Base-by-base conservation (phyloP, 37 sponge, comb jelly and placozoan genomes). In the Dysidea cf. avara region DNA sequence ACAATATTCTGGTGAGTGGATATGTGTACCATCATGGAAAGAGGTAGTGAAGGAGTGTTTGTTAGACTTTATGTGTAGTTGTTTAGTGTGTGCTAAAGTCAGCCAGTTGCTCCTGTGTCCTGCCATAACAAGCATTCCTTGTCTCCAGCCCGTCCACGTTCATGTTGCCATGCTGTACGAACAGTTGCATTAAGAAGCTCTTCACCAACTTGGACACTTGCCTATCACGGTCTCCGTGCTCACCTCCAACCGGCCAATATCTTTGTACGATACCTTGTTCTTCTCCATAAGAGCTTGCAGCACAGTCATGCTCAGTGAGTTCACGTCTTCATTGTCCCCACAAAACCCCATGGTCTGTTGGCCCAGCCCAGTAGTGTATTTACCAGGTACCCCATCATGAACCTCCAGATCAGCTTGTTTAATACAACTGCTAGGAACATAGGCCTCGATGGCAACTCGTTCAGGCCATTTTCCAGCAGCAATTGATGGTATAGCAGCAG, bases 291-390 rank as follows among this genome's bases (percentile, higher is more conserved):
- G 83, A 20, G 62, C 64, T 30, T 86, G 87, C 50, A 98, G 88
- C 29, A 83, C 99, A 3, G 96, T 98, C 85, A 98, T 71, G 39
- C 82, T 72, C 34, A 98, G 80, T 0, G 96, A 95, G 61, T 95
- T 53, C 38, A 98, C 86, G 70, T 98, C 99, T 69, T 98, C 99
- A 11, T 49, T 55, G 62, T 98, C 99, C 3, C 80, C 64, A 50
- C 99, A 98, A 81, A 98, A 98, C 7, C 99, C 99, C 99, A 98
- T 98, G 29, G 89, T 86, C 34, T 61, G 67, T 83, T 92, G 96
- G 21, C 96, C 99, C n/a, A 98, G 84, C 0, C 99, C 99, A 34
- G 89, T 92, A 3, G 99, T 98, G 81, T 98, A 98, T 76, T 89
- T 89, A 46, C 99, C 99, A 9, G 79, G 47, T 9, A 62, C 90